Evolutionary conservation across 1,140 invertebrate species (phyloP), one percentile per base, ranked within the genome.

Genomic region (Coenobita brevimanus): DNA sequence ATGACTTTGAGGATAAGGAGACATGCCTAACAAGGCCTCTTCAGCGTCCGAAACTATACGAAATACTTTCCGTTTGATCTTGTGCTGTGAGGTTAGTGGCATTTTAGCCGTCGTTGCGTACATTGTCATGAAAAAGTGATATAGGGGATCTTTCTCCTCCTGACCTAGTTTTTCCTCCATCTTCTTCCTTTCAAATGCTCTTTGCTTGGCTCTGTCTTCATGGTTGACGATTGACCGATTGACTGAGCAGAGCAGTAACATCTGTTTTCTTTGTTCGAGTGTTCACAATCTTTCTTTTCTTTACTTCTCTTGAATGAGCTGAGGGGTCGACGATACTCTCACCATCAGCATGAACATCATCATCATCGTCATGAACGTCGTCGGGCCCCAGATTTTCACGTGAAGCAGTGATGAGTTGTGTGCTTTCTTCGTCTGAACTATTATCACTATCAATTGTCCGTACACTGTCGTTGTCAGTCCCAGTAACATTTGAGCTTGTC

Each of bases 41-140:
- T 80, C 50, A 80, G 80, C 80, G 41, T 69, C 33, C 27, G 38
- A 82, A 82, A 67, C 60, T 67, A 10, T n/a, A 60, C 54, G 54
- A 24, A 60, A 80, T 60, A 80, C 78, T 60, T n/a, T n/a, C 60
- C n/a, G 13, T 30, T 82, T 82, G 30, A 82, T 62, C 41, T 24
- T 82, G 38, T 67, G 80, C 57, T 82, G 80, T 67, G 41, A 82
- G 15, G 62, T 41, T 69, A 21, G 80, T 82, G 60, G 60, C 80
- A 82, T 82, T 82, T 82, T 82, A 8, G 80, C 62, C 57, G 41
- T 69, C 21, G 64, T 81, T 81, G 50, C 17, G 50, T 81, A 81
- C 50, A 81, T 81, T 50, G 78, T 62, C 78, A 81, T 81, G 30
- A 81, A 81, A 60, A 81, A 60, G n/a, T 81, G 4, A 81, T 62